Percentiles rank a stretch among this genome's conserved stretches.
Conservation (phyloP, 2,113 vertebrate species). For the Cyanistes caeruleus region DNA sequence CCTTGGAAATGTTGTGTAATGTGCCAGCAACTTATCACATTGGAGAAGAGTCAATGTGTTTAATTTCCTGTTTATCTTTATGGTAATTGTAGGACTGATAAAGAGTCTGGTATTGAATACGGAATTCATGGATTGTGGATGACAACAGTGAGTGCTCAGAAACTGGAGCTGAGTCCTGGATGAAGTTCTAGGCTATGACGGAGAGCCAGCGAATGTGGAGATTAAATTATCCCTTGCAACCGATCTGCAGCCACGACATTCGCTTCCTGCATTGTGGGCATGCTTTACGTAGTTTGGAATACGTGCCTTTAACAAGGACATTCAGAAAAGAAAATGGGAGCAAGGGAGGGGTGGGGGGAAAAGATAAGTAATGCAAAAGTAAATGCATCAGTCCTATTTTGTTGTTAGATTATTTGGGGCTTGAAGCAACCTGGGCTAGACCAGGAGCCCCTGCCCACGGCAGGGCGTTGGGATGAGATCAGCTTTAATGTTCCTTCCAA, state of each 20-base stretch:
- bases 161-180: not conserved
- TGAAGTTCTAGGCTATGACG: not conserved
- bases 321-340: not conserved
- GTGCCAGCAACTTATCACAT: not conserved
- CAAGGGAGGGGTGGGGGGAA: too few species aligned
- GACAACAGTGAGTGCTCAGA: not conserved
- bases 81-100: not conserved
- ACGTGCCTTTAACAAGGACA: not conserved
- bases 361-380: not conserved
- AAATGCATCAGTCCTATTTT: not conserved
- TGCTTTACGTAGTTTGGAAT: not conserved
- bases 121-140: not conserved
- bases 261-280: not conserved
- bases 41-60: not conserved
- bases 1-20: not conserved
- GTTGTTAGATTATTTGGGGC: not conserved
- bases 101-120: not conserved
- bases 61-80: conserved; percentile 5
- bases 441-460: not conserved
- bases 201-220: not conserved
- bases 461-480: not conserved
- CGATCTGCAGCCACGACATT: not conserved
- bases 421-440: not conserved
- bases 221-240: not conserved
- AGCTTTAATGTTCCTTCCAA: not conserved